Percentiles rank a stretch among this genome's conserved stretches.
These are phyloP conservation scores for Thysanoteuthis rhombus DNA, from an alignment of 2,888 invertebrate species.

Conservation along the genomic window DNA sequence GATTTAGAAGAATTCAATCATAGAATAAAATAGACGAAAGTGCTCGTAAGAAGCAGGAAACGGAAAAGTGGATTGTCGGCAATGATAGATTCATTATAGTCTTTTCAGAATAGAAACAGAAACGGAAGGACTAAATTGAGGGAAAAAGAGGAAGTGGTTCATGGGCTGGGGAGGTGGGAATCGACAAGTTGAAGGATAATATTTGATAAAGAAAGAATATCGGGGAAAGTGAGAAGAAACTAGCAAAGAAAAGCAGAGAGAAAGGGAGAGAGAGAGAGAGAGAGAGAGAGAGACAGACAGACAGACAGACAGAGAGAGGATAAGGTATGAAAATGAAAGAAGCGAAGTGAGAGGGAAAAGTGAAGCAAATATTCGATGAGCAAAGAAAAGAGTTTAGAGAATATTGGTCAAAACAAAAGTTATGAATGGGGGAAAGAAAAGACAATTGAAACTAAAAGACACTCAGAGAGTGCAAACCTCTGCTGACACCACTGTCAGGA, in stretches of 20 bases:
- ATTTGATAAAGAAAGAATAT: no score
- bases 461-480: no score
- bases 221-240: neutral
- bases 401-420: no score
- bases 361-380: neutral
- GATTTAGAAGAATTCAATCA: neutral
- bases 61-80: neutral
- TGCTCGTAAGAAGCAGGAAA: neutral
- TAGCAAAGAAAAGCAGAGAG: neutral
- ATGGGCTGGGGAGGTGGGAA: neutral
- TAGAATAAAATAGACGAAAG: neutral
- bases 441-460: no score
- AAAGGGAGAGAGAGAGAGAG: neutral
- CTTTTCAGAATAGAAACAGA: neutral
- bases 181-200: no score
- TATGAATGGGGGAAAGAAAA: no score
- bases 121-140: neutral
- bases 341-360: neutral
- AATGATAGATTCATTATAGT: neutral
- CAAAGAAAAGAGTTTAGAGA: neutral
- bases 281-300: neutral
- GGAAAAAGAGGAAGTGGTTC: neutral
- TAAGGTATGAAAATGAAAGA: neutral
- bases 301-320: neutral
- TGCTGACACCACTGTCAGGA: no score